phyloP scores from a whole-genome alignment of 2,113 vertebrate genomes.

The Trachemys scripta region DNA sequence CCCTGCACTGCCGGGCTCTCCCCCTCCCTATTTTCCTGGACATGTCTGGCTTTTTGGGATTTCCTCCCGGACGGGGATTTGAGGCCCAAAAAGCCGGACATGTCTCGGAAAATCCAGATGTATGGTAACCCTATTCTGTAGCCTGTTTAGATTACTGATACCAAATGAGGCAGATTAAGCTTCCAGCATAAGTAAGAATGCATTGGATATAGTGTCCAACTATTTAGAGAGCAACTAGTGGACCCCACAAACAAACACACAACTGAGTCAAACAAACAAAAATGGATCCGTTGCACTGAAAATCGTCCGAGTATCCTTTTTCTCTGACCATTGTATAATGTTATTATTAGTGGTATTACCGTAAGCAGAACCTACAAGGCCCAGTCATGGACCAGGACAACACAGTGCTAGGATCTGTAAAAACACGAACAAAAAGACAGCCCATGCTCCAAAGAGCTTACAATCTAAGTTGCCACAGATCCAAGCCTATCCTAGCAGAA shows the following conservation, averaged over 20 bases:
- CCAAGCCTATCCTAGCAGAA: not conserved
- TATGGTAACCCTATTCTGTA: not conserved
- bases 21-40: no score
- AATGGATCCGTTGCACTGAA: not conserved
- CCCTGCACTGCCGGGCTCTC: no score
- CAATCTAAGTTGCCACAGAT: not conserved
- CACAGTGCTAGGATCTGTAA: not conserved
- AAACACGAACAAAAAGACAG: not conserved
- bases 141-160: conserved; percentile 1
- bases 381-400: not conserved
- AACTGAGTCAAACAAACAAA: conserved; percentile 21
- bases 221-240: not conserved
- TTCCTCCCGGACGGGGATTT: no score
- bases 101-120: no score
- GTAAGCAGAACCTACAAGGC: not conserved
- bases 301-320: not conserved
- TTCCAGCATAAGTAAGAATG: not conserved
- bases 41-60: no score
- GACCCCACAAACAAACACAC: not conserved
- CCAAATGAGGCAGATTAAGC: conserved; percentile 6
- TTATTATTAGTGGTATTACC: not conserved
- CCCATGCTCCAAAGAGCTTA: not conserved
- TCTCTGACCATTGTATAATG: not conserved
- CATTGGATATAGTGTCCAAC: not conserved
- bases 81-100: no score